phyloP scores from a whole-genome alignment of 2,113 vertebrate genomes.

The Xyrauchen texanus region DNA sequence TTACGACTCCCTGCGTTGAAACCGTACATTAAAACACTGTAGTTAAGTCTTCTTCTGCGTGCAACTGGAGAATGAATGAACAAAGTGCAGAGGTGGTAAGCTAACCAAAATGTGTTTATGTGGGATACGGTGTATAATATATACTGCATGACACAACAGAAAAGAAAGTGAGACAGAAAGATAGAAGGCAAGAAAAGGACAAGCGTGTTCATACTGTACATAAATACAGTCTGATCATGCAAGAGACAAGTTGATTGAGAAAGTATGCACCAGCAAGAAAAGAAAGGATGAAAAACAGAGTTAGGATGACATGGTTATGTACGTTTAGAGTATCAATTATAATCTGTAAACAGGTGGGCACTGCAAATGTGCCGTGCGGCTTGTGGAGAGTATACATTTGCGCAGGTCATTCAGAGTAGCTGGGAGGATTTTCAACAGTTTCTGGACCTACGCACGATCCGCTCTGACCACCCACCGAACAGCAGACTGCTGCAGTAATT shows the following conservation, averaged over 20 bases:
- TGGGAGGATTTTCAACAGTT: conserved; percentile 3
- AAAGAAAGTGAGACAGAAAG: not conserved
- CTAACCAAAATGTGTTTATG: not conserved
- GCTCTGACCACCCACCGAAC: conserved; percentile 22
- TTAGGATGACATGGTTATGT: not conserved
- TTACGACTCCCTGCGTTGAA: conserved; percentile 17
- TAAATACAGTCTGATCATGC: not conserved
- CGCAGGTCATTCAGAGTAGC: conserved; percentile 10
- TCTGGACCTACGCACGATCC: not conserved
- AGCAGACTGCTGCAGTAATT: conserved; percentile 4
- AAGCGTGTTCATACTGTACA: not conserved
- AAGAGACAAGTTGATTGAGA: not conserved
- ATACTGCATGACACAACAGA: not conserved
- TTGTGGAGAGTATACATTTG: conserved; percentile 9
- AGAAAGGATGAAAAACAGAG: not conserved
- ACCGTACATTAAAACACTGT: conserved; percentile 31
- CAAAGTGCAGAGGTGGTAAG: not conserved
- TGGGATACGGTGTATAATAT: conserved; percentile 1
- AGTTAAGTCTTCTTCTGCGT: not conserved
- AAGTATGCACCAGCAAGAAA: not conserved
- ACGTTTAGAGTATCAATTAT: conserved; percentile 15
- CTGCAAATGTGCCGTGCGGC: not conserved
- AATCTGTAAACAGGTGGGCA: conserved; percentile 7
- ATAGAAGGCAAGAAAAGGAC: not conserved
- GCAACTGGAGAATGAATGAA: not conserved